Evolutionary conservation across 2,888 invertebrate genomes (phyloP).

Genomic region (Polyploca ridens): DNA sequence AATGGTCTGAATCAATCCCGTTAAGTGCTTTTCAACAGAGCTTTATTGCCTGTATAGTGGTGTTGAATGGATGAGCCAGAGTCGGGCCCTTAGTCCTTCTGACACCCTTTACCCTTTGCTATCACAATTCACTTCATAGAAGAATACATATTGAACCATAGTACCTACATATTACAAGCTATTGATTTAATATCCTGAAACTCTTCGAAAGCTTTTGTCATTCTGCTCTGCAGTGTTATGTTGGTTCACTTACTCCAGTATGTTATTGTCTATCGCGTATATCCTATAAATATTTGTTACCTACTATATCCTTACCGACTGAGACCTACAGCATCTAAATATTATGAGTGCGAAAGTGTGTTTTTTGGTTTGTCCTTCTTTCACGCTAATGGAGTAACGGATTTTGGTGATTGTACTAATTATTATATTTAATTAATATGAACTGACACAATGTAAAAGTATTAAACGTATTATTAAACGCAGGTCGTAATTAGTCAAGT

Average conservation of each 20-base stretch:
- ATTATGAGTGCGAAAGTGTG: no score
- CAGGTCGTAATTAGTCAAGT: not conserved
- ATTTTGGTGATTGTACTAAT: no score
- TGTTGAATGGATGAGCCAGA: conserved; percentile 62
- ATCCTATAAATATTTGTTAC: no score
- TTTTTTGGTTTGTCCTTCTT: no score
- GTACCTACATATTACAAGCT: not conserved
- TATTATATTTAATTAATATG: no score
- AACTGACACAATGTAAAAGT: not conserved
- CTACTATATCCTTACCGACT: no score
- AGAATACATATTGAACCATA: not conserved
- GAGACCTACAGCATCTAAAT: no score
- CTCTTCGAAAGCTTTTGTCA: not conserved
- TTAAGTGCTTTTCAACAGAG: conserved; percentile 83
- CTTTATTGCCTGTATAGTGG: conserved; percentile 79
- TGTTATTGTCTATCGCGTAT: no score
- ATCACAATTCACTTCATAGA: conserved; percentile 14
- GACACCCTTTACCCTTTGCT: conserved; percentile 26
- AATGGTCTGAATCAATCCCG: conserved; percentile 83
- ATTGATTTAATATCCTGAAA: not conserved
- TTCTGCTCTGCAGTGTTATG: no score
- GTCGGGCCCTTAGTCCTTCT: conserved; percentile 36
- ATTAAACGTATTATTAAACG: not conserved
- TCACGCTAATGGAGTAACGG: no score
- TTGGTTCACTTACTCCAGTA: no score